phyloP scores from a whole-genome alignment of 92 coral and sea anemone genomes.

The Phymanthus crucifer region DNA sequence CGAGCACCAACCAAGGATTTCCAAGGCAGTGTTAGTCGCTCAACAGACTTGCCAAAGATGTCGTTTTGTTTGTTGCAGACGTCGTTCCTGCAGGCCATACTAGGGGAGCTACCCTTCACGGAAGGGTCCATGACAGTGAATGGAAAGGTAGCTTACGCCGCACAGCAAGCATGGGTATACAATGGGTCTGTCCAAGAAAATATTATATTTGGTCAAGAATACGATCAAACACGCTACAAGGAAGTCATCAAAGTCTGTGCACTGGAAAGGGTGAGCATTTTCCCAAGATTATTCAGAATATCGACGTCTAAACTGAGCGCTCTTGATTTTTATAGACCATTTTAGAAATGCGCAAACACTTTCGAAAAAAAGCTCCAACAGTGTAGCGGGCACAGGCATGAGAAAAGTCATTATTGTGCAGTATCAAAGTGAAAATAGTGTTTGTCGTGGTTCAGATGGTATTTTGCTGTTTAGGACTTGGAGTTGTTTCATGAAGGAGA shows the following conservation, averaged over 20 bases:
- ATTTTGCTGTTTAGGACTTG: constrained; percentile 34
- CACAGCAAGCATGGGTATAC: constrained; percentile 64
- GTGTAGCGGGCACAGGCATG: too few species aligned
- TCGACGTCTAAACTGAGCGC: neutral
- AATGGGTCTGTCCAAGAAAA: constrained; percentile 59
- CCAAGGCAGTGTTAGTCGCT: too few species aligned
- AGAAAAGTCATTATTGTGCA: too few species aligned
- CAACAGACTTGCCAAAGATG: too few species aligned
- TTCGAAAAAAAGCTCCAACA: too few species aligned
- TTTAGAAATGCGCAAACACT: too few species aligned
- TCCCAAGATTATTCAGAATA: neutral
- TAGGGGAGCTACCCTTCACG: constrained; percentile 53
- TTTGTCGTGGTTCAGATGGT: neutral
- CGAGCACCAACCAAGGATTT: too few species aligned
- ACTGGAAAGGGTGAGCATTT: constrained; percentile 37
- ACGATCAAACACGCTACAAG: constrained; percentile 42
- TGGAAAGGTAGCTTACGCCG: constrained; percentile 56
- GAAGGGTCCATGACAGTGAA: constrained; percentile 48
- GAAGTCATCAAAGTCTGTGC: constrained; percentile 60
- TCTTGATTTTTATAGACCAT: too few species aligned
- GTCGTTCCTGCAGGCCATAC: constrained; percentile 55
- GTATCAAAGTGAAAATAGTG: too few species aligned
- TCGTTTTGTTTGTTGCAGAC: constrained; percentile 39
- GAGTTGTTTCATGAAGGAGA: constrained; percentile 52
- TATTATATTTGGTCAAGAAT: constrained; percentile 56